Evolutionary conservation across 2,888 invertebrate species (phyloP).

Genomic region (Drosophila anceps): DNA sequence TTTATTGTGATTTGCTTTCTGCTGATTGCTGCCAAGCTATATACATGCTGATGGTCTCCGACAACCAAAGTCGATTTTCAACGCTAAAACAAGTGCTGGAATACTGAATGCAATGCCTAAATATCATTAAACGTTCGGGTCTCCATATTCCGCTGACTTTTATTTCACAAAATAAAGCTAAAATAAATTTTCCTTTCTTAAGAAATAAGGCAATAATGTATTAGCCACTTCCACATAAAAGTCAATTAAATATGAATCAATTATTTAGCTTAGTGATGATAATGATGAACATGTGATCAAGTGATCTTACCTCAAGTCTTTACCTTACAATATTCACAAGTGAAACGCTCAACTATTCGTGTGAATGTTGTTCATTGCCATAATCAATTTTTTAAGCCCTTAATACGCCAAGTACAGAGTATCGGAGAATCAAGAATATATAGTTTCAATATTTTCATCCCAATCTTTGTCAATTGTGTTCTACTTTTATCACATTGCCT

Average conservation of each 20-base stretch:
- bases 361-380: not conserved
- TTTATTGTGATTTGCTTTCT: conserved; percentile 65
- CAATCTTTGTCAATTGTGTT: not conserved
- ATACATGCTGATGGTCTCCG: conserved; percentile 27
- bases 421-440: not conserved
- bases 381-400: no score
- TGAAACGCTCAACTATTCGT: no score
- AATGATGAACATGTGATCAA: no score
- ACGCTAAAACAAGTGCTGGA: not conserved
- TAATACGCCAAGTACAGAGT: not conserved
- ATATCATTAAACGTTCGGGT: not conserved
- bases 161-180: not conserved
- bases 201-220: not conserved
- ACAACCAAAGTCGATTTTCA: conserved; percentile 1
- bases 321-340: no score
- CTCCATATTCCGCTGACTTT: not conserved
- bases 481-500: not conserved
- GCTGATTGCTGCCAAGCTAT: conserved; percentile 36
- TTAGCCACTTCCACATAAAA: not conserved
- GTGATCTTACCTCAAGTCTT: no score
- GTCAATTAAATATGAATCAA: not conserved
- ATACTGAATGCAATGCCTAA: no score
- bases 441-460: not conserved
- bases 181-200: not conserved
- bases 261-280: not conserved